phyloP scores from a whole-genome alignment of 2,797 vertebrate genomes.

The Siniperca obscura region DNA sequence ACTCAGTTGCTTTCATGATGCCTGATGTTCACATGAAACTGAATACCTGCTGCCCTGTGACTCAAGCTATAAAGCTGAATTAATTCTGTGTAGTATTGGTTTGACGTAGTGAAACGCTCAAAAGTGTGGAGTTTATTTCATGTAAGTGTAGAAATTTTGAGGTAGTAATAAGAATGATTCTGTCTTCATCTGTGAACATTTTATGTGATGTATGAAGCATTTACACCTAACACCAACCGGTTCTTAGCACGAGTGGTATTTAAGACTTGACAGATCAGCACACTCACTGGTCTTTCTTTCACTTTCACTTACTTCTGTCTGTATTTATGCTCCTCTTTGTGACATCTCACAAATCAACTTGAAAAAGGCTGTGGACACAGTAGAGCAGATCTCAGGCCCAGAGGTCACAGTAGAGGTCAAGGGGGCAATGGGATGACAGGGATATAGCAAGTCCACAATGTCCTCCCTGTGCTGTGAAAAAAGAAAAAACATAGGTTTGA shows the following conservation, averaged over 20 bases:
- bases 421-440: not conserved
- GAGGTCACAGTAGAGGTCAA: slow-evolving; percentile 53
- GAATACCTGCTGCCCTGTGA: slow-evolving; percentile 35
- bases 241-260: not conserved
- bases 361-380: slow-evolving; percentile 11
- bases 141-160: not conserved
- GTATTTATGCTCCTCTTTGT: slow-evolving; percentile 20
- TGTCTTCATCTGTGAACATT: not conserved
- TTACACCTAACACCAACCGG: not conserved
- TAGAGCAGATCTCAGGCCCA: slow-evolving; percentile 11
- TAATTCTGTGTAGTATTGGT: slow-evolving; percentile 25
- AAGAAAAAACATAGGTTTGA: slow-evolving; percentile 1
- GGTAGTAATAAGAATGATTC: not conserved
- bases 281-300: not conserved
- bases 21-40: slow-evolving; percentile 51
- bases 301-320: slow-evolving; percentile 26
- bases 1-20: slow-evolving; percentile 66
- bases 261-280: not conserved
- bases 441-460: not conserved
- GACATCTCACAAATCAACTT: slow-evolving; percentile 28
- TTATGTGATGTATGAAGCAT: not conserved
- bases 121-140: not conserved
- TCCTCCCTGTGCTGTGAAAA: slow-evolving; percentile 22
- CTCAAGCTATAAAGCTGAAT: slow-evolving; percentile 24
- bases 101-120: not conserved